Percentiles rank a stretch among this genome's conserved stretches.
These are phyloP conservation scores for Drosophila mimica DNA, from an alignment of 2,888 invertebrate genomes.

Conservation along the genomic window DNA sequence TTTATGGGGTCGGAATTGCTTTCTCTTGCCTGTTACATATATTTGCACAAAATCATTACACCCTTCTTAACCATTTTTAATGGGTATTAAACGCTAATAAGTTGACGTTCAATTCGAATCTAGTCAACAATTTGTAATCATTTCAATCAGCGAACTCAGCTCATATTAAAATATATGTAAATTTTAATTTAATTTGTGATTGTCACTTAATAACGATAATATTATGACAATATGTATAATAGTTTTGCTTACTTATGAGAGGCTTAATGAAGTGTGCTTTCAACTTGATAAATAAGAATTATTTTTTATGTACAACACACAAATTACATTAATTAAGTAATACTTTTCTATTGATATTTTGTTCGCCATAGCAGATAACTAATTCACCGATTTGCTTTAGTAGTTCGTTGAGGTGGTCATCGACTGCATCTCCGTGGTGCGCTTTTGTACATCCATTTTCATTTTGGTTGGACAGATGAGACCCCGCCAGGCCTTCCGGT, in stretches of 20 bases:
- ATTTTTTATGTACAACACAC: not conserved
- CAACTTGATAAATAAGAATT: conserved; percentile 3
- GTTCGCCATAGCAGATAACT: conserved; percentile 38
- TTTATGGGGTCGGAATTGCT: no score
- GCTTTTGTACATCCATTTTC: conserved; percentile 43
- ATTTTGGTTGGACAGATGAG: conserved; percentile 47
- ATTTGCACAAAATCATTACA: no score
- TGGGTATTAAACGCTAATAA: no score
- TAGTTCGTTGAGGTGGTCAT: conserved; percentile 49
- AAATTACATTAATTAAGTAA: conserved; percentile 32
- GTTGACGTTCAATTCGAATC: not conserved
- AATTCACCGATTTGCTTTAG: conserved; percentile 6
- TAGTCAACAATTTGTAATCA: not conserved
- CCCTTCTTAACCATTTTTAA: no score
- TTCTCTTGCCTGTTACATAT: no score
- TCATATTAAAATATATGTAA: not conserved
- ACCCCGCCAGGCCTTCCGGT: conserved; percentile 70
- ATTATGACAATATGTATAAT: not conserved
- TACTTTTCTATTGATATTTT: conserved; percentile 32
- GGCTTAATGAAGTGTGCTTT: not conserved
- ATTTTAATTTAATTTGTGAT: not conserved
- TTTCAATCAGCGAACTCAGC: not conserved
- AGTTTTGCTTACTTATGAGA: not conserved
- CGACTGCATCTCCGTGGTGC: conserved; percentile 47
- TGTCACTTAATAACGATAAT: not conserved